These are phyloP conservation scores for Apis laboriosa DNA, from an alignment of 1,140 invertebrate genomes.

Conservation along the genomic window DNA sequence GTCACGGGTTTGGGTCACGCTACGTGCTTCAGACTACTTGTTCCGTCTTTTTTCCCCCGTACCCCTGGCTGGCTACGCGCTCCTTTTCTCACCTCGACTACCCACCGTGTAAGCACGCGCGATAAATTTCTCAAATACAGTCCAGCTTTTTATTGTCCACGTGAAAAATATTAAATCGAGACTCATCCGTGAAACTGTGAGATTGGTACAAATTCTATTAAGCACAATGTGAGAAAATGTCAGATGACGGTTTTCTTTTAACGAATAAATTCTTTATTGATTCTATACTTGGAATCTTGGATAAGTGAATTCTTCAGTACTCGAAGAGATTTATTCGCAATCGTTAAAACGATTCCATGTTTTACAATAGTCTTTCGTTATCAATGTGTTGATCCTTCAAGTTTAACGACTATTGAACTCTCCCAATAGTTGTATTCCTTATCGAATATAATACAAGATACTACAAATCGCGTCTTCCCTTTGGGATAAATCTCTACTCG, in stretches of 20 bases:
- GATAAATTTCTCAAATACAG: conserved; percentile 66
- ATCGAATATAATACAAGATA: not conserved
- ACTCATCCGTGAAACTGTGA: not conserved
- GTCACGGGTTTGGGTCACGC: conserved; percentile 75
- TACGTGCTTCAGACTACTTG: conserved; percentile 54
- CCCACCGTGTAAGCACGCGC: conserved; percentile 38
- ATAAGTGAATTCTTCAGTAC: no score
- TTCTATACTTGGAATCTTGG: no score
- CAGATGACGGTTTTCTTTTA: not conserved
- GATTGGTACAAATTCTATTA: conserved; percentile 2
- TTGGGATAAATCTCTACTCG: not conserved
- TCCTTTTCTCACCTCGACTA: conserved; percentile 33
- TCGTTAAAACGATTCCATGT: not conserved
- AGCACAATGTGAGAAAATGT: not conserved
- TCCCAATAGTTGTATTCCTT: not conserved
- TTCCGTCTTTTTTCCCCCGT: conserved; percentile 3
- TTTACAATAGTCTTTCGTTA: not conserved
- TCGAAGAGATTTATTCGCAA: no score
- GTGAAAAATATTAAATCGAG: not conserved
- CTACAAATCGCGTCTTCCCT: not conserved
- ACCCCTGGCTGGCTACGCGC: not conserved
- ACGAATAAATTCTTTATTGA: not conserved
- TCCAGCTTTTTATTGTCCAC: not conserved
- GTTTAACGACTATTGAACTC: not conserved
- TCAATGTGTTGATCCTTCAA: not conserved